A percentile compares a stretch with the other conserved stretches of the same genome.
These are phyloP conservation scores for Heterochromis multidens DNA, from an alignment of 2,113 vertebrate genomes.

Conservation along the genomic window DNA sequence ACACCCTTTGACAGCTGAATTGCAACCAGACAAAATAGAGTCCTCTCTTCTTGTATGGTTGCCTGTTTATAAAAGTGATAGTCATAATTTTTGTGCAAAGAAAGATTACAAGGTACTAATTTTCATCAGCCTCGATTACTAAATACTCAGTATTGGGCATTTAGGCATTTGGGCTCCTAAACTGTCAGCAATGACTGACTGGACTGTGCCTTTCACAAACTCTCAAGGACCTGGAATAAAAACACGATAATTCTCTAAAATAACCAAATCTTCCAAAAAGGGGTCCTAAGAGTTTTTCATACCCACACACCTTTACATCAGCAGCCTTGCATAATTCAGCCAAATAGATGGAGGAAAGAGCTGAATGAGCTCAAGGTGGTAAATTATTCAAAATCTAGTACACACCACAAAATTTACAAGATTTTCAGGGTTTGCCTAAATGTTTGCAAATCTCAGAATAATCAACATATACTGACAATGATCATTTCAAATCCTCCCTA, in stretches of 20 bases:
- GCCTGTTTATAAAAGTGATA: neutral
- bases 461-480: neutral
- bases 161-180: neutral
- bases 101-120: neutral
- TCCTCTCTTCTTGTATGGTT: neutral
- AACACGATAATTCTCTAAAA: neutral
- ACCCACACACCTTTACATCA: neutral
- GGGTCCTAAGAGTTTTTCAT: neutral
- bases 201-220: neutral
- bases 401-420: neutral
- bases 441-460: neutral
- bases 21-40: neutral
- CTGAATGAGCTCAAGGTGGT: neutral
- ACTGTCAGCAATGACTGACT: neutral
- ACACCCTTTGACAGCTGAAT: neutral
- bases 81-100: neutral
- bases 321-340: neutral
- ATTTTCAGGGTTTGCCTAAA: neutral
- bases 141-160: neutral
- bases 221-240: neutral
- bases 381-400: neutral
- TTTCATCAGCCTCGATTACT: neutral
- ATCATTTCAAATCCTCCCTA: neutral
- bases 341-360: neutral
- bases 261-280: neutral